Evolutionary conservation across 2,113 vertebrate genomes (phyloP).

Genomic region (Ginglymostoma cirratum): DNA sequence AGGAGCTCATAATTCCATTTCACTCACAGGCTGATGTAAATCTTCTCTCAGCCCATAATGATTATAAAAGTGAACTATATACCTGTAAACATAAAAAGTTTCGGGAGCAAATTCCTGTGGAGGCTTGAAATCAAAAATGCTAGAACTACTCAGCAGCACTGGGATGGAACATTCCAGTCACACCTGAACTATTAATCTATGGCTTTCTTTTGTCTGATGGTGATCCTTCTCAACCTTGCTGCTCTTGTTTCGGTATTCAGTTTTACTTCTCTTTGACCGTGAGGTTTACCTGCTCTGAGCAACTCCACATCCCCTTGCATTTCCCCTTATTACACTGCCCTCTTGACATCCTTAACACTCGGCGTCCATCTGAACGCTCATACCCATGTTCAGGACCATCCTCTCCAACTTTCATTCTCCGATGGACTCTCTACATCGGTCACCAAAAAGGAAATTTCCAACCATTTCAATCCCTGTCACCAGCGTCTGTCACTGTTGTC

Average conservation of each 20-base stretch:
- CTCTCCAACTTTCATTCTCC: neutral
- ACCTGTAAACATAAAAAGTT: neutral
- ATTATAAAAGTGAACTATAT: neutral
- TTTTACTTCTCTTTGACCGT: neutral
- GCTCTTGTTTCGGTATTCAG: neutral
- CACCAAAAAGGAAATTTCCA: neutral
- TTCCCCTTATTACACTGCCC: neutral
- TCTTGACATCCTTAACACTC: neutral
- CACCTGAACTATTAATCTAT: neutral
- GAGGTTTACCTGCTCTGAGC: neutral
- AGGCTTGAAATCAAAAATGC: neutral
- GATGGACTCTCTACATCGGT: neutral
- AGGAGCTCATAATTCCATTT: neutral
- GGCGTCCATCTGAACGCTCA: neutral
- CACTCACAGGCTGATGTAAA: neutral
- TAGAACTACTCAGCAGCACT: neutral
- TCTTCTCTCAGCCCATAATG: neutral
- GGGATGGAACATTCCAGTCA: neutral
- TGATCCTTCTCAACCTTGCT: neutral
- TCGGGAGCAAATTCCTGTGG: neutral
- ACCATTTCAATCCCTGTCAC: neutral
- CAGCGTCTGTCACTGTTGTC: too few relatives aligned
- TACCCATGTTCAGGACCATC: neutral
- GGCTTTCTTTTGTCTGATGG: neutral
- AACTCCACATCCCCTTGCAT: neutral